Evolutionary conservation across 2,113 vertebrate species (phyloP).

Genomic region (Paracanthobrama guichenoti): DNA sequence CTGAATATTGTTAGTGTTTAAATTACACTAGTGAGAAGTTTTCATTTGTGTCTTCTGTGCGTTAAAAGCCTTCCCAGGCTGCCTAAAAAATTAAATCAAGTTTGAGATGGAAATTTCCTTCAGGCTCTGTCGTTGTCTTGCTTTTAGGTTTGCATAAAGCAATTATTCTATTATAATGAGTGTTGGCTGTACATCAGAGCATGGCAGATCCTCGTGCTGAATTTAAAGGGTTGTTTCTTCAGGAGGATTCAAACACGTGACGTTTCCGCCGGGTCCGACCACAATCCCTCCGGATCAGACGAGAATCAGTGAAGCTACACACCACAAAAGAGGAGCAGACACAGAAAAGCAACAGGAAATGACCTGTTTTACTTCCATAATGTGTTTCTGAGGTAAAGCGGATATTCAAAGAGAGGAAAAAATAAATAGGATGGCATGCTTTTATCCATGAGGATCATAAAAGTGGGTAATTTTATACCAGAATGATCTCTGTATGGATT

Average conservation of each 20-base stretch:
- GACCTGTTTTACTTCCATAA: not conserved
- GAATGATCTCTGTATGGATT: not conserved
- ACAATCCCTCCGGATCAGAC: not conserved
- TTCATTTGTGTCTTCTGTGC: not conserved
- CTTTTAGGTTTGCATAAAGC: not conserved
- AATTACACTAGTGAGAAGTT: not conserved
- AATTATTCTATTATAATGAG: not conserved
- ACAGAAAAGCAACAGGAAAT: not conserved
- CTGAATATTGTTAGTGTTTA: not conserved
- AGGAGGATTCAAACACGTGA: not conserved
- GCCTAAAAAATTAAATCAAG: not conserved
- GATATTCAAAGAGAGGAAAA: not conserved
- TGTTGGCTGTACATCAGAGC: not conserved
- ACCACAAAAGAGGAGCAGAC: not conserved
- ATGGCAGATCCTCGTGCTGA: not conserved
- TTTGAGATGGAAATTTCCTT: not conserved
- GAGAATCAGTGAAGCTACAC: not conserved
- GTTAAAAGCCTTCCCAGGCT: not conserved
- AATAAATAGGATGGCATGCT: not conserved
- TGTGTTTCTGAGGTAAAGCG: not conserved
- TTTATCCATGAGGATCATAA: not conserved
- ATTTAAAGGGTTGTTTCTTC: not conserved
- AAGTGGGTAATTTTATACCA: not conserved
- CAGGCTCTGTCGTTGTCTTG: not conserved
- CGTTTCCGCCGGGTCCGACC: not conserved